Evolutionary conservation across 2,797 vertebrate species (phyloP), one percentile per base, ranked within the genome.

Genomic region (Anguilla marmorata): DNA sequence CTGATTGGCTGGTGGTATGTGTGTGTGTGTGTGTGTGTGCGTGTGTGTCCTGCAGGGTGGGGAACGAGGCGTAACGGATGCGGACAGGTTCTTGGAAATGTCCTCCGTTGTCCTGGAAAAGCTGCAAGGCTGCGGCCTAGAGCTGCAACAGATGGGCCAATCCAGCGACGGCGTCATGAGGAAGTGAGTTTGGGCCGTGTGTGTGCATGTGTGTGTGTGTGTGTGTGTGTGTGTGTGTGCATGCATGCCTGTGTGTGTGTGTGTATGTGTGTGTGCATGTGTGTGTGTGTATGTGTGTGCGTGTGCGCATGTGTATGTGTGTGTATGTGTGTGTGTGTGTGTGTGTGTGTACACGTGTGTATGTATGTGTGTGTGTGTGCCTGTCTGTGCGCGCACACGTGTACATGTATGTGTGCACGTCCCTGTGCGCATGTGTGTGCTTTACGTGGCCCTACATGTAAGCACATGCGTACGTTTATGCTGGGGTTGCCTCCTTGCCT

Each of bases 71-170:
- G 21, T 88, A 0, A 88, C 24, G 0, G 96, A 96, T 0, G 91
- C 87, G 0, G 94, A 96, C 74, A 89, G 30, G 86, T 93, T 5
- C 87, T 91, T 96, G 94, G 8, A 1, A 0, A 86, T 91, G 92
- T 95, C 95, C 24, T 91, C 84, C 85, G 94, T 96, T 0, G 56
- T 86, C 27, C 93, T 94, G 0, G 94, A 94, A 0, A 92, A 94
- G 86, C 90, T 97, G 88, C 94, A 91, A 87, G 11, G 0, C 82
- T 91, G 91, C 0, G 94, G 92, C 0, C 0, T 86, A 0, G 95
- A 96, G 8, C 90, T 96, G 85, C 86, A 45, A 27, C 92, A 95
- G 0, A 63, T 93, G 91, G 95, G 95, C 74, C 92, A 95, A 6
- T 90, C 94, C 5, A 91, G 63, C 12, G 96, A 96, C 0, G 88